Evolutionary conservation across 2,113 vertebrate species (phyloP).

Genomic region (Macquaria australasica): DNA sequence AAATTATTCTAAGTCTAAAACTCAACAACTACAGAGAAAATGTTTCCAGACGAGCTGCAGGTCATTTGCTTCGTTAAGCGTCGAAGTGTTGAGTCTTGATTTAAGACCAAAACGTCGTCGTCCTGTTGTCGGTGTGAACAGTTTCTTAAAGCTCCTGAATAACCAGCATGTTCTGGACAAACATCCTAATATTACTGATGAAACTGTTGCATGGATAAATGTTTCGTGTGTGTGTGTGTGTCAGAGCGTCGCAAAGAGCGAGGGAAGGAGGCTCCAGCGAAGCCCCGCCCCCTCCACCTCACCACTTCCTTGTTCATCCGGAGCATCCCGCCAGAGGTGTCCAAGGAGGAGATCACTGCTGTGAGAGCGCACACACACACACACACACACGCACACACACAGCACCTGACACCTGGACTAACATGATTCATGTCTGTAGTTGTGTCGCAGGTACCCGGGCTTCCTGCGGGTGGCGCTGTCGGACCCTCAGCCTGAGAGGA

Average conservation of each 20-base stretch:
- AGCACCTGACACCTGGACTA: not conserved
- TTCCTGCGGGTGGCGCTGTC: conserved; percentile 94
- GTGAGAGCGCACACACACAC: conserved; percentile 77
- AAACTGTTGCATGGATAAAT: too few relatives aligned
- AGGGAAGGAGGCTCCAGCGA: conserved; percentile 78
- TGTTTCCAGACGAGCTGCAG: too few relatives aligned
- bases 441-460: conserved; percentile 90
- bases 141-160: too few relatives aligned
- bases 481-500: conserved; percentile 90
- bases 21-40: too few relatives aligned
- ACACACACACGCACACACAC: conserved; percentile 10
- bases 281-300: conserved; percentile 91
- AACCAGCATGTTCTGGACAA: too few relatives aligned
- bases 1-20: too few relatives aligned
- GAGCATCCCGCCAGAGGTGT: conserved; percentile 91
- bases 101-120: too few relatives aligned
- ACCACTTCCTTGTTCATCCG: conserved; percentile 93
- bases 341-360: conserved; percentile 90
- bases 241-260: conserved; percentile 74
- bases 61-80: too few relatives aligned
- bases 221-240: conserved; percentile 12
- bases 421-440: conserved; percentile 68
- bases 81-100: too few relatives aligned
- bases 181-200: too few relatives aligned
- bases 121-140: too few relatives aligned